A percentile compares a stretch with the other conserved stretches of the same genome.
Evolutionary conservation across 2,113 vertebrate genomes (phyloP).

Genomic region (Cryptotis parvus): DNA sequence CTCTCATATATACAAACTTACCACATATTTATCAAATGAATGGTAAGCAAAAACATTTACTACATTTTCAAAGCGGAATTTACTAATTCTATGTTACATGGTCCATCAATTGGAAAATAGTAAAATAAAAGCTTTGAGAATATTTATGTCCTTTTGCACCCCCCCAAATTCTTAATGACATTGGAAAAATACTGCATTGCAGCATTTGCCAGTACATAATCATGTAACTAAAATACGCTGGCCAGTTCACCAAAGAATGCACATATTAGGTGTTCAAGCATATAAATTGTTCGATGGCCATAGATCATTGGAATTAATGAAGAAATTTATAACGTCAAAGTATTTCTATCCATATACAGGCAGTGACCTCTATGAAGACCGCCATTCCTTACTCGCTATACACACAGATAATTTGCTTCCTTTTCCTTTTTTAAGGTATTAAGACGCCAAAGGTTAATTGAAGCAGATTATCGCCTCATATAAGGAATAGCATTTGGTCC

Average conservation of each 20-base stretch:
- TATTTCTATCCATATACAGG: slow-evolving; percentile 56
- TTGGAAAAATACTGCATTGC: slow-evolving; percentile 91
- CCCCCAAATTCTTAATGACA: slow-evolving; percentile 87
- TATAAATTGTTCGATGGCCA: slow-evolving; percentile 79
- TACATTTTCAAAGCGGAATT: slow-evolving; percentile 59
- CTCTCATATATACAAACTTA: not conserved
- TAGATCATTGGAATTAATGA: slow-evolving; percentile 77
- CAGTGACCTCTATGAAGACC: slow-evolving; percentile 72
- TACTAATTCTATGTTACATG: slow-evolving; percentile 61
- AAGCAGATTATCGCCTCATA: slow-evolving; percentile 54
- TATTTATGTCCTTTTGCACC: slow-evolving; percentile 68
- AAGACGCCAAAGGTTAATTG: slow-evolving; percentile 57
- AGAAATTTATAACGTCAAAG: slow-evolving; percentile 78
- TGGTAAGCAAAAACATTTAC: slow-evolving; percentile 51
- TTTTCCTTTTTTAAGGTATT: slow-evolving; percentile 10
- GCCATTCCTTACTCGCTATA: slow-evolving; percentile 70
- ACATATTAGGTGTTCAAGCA: slow-evolving; percentile 82
- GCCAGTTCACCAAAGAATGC: slow-evolving; percentile 83
- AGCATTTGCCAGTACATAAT: slow-evolving; percentile 85
- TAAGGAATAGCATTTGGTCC: slow-evolving; percentile 51
- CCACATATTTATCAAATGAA: slow-evolving; percentile 27
- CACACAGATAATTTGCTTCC: slow-evolving; percentile 47
- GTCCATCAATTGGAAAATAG: slow-evolving; percentile 31
- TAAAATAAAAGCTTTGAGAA: slow-evolving; percentile 13
- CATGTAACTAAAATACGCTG: slow-evolving; percentile 82